Conservation (phyloP, 2,113 vertebrate species). For the Boleophthalmus pectinirostris region DNA sequence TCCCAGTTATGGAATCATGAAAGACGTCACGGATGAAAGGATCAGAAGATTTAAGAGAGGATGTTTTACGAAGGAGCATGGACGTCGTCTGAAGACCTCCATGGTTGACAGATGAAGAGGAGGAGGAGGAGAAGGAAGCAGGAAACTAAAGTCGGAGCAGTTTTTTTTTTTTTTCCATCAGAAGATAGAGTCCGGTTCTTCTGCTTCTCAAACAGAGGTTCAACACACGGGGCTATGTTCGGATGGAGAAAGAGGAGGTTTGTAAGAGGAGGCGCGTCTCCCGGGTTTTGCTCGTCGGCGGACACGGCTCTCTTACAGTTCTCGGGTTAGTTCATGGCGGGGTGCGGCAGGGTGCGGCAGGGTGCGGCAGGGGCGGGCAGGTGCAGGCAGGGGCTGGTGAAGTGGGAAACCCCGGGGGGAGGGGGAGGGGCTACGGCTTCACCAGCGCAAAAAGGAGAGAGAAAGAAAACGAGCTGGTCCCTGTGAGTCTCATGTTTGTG, state of each 20-base stretch:
- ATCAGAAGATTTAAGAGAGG: slow-evolving; percentile 1
- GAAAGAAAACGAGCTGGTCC: slow-evolving; percentile 14
- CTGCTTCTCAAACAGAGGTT: slow-evolving; percentile 19
- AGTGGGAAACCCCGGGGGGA: slow-evolving; percentile 54
- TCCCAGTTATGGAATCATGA: neutral
- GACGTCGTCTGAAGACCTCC: slow-evolving; percentile 22
- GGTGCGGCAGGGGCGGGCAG: slow-evolving; percentile 41
- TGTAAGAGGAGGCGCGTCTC: slow-evolving; percentile 67
- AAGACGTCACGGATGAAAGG: neutral
- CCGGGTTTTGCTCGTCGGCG: slow-evolving; percentile 20
- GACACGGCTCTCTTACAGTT: slow-evolving; percentile 67
- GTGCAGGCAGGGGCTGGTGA: slow-evolving; percentile 47
- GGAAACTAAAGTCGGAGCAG: slow-evolving; percentile 40
- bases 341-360: neutral
- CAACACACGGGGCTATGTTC: slow-evolving; percentile 59
- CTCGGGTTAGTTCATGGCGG: slow-evolving; percentile 36
- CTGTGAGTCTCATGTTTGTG: slow-evolving; percentile 59
- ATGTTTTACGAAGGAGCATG: neutral
- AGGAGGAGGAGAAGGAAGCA: slow-evolving; percentile 30
- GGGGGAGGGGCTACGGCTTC: slow-evolving; percentile 53
- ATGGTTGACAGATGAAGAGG: slow-evolving; percentile 31
- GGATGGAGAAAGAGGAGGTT: slow-evolving; percentile 61
- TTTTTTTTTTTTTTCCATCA: slow-evolving; percentile 51
- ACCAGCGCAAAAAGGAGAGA: slow-evolving; percentile 42
- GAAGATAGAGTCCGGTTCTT: slow-evolving; percentile 64